A percentile compares a stretch with the other conserved stretches of the same genome.
These are phyloP conservation scores for Rhabdophis nuchalis DNA, from an alignment of 2,797 vertebrate genomes.

Conservation along the genomic window DNA sequence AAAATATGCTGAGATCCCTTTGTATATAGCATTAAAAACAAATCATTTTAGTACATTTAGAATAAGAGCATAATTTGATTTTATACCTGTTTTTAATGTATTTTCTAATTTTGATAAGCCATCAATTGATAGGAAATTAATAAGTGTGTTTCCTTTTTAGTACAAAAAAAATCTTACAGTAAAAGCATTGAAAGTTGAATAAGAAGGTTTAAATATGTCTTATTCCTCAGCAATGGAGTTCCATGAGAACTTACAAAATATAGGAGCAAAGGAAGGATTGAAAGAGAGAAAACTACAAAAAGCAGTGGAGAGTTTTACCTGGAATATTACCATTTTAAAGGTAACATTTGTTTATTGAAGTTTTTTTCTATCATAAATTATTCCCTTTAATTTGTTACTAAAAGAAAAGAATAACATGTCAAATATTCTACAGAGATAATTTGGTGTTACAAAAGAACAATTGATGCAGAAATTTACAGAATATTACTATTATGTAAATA, in stretches of 20 bases:
- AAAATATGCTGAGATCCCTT: neutral
- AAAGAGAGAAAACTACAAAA: conserved; percentile 95
- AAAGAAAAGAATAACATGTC: neutral
- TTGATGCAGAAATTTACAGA: neutral
- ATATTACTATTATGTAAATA: neutral
- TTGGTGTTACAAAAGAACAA: neutral
- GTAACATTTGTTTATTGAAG: conserved; percentile 64
- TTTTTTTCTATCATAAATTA: neutral
- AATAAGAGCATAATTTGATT: neutral
- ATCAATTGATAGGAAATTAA: neutral
- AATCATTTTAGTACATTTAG: neutral
- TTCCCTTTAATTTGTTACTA: neutral
- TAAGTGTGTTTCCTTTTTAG: neutral
- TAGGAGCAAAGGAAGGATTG: conserved; percentile 90
- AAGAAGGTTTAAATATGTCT: conserved; percentile 24
- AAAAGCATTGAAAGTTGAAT: neutral
- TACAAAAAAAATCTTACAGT: neutral
- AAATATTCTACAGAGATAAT: neutral
- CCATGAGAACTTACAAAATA: conserved; percentile 90
- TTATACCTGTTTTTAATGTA: neutral
- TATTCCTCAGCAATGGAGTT: conserved; percentile 89
- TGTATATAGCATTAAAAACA: neutral
- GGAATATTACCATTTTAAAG: conserved; percentile 99
- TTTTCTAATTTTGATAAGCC: conserved; percentile 17
- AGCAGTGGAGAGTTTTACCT: conserved; percentile 94